These are phyloP conservation scores for Lepidurus packardi DNA, from an alignment of 1,140 invertebrate genomes.

Conservation along the genomic window DNA sequence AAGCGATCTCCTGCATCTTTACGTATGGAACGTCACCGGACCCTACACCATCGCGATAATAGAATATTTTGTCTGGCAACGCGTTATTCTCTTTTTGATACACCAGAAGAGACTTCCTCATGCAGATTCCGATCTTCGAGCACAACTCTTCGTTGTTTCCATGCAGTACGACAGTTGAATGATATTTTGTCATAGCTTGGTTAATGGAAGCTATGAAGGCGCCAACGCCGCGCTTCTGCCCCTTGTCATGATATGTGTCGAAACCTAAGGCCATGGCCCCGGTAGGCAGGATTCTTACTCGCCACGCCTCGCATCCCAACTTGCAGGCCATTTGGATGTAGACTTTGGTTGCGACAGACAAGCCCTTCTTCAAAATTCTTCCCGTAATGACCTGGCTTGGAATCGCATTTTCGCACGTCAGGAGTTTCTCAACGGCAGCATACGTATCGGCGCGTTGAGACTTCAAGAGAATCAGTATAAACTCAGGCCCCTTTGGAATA, in stretches of 20 bases:
- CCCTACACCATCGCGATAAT: slow-evolving; percentile 76
- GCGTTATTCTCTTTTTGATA: slow-evolving; percentile 37
- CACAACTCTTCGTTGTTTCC: slow-evolving; percentile 63
- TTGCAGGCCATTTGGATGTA: too few species aligned
- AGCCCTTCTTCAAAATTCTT: too few species aligned
- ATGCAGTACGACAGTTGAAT: slow-evolving; percentile 61
- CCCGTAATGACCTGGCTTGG: too few species aligned
- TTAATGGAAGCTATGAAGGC: slow-evolving; percentile 73
- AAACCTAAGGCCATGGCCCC: slow-evolving; percentile 79
- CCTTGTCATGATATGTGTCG: slow-evolving; percentile 77
- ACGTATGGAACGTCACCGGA: too few species aligned
- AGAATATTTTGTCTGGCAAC: slow-evolving; percentile 55
- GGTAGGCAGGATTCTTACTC: slow-evolving; percentile 47
- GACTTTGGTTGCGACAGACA: too few species aligned
- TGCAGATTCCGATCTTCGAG: slow-evolving; percentile 54
- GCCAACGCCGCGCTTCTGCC: slow-evolving; percentile 53
- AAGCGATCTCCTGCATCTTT: too few species aligned
- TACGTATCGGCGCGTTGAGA: slow-evolving; percentile 72
- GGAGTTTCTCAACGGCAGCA: slow-evolving; percentile 72
- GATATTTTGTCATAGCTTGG: slow-evolving; percentile 57
- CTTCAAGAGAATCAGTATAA: slow-evolving; percentile 57
- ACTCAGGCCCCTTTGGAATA: slow-evolving; percentile 42
- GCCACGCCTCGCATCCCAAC: slow-evolving; percentile 56
- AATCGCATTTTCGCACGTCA: too few species aligned
- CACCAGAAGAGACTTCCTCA: slow-evolving; percentile 42